phyloP scores from a whole-genome alignment of 2,113 vertebrate species.

The Galbula dea region DNA sequence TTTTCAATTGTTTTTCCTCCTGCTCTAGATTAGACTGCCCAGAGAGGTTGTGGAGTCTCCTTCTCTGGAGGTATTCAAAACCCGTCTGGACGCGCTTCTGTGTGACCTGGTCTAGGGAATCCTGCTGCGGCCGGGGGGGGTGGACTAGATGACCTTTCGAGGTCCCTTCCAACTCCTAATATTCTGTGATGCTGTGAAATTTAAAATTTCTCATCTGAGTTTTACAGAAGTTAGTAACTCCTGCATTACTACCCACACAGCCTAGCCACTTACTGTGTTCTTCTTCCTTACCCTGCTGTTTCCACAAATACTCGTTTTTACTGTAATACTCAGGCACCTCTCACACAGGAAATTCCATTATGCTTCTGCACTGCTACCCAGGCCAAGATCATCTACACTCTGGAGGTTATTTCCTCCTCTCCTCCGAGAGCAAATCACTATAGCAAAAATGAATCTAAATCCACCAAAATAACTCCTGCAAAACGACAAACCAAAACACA shows the following conservation, averaged over 20 bases:
- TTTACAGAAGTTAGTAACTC: background rate
- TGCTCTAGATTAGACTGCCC: background rate
- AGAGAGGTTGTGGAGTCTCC: too few relatives aligned
- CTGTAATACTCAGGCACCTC: background rate
- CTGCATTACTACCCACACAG: background rate
- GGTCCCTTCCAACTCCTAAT: too few relatives aligned
- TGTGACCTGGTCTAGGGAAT: too few relatives aligned
- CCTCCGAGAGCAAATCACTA: background rate
- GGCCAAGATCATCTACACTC: background rate
- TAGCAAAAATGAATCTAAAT: constrained; percentile 33
- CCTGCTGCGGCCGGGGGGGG: too few relatives aligned
- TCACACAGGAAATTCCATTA: constrained; percentile 33
- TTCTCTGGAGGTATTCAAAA: too few relatives aligned
- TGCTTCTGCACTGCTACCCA: background rate
- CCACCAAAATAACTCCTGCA: background rate
- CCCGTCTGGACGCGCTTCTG: too few relatives aligned
- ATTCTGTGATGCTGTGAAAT: too few relatives aligned
- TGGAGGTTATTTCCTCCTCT: background rate
- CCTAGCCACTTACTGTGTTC: background rate
- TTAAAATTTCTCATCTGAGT: background rate
- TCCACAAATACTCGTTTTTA: background rate
- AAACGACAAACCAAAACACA: background rate
- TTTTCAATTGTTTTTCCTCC: background rate
- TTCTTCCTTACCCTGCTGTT: background rate
- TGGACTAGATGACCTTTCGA: too few relatives aligned